These are phyloP conservation scores for Malacoraja senta DNA, from an alignment of 2,797 vertebrate species.

Conservation along the genomic window DNA sequence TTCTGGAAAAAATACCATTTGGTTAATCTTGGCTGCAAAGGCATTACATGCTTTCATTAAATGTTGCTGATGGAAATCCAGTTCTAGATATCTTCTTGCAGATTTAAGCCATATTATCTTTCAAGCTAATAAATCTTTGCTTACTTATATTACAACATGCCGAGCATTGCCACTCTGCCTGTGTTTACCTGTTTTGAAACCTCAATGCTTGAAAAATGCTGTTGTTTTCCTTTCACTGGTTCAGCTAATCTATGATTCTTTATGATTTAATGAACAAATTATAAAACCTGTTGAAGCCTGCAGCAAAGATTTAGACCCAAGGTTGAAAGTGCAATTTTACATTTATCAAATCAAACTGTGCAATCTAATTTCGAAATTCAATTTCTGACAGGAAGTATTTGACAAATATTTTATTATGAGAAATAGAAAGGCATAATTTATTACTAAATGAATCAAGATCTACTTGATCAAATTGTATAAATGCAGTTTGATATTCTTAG, in stretches of 20 bases:
- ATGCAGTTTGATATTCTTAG: background rate
- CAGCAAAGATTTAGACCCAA: constrained; percentile 18
- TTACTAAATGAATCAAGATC: background rate
- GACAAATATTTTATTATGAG: background rate
- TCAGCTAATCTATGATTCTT: background rate
- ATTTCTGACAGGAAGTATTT: background rate
- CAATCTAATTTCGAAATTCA: constrained; percentile 24
- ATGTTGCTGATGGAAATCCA: background rate
- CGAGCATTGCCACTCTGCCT: background rate
- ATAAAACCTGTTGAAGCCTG: constrained; percentile 2
- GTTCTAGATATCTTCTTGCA: background rate
- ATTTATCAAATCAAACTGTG: constrained; percentile 26
- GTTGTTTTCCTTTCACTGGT: background rate
- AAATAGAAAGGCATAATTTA: constrained; percentile 16
- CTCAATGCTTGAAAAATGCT: too few species aligned
- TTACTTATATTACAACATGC: background rate
- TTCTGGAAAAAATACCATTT: background rate
- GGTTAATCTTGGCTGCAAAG: background rate
- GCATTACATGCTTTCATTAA: constrained; percentile 1
- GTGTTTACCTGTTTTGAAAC: background rate
- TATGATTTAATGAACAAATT: constrained; percentile 13
- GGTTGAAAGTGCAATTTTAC: constrained; percentile 28
- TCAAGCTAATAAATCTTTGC: background rate
- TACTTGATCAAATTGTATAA: background rate
- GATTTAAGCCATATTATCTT: constrained; percentile 10